Base-by-base conservation (phyloP, 2,888 invertebrate species). In the Cantharis rufa region DNA sequence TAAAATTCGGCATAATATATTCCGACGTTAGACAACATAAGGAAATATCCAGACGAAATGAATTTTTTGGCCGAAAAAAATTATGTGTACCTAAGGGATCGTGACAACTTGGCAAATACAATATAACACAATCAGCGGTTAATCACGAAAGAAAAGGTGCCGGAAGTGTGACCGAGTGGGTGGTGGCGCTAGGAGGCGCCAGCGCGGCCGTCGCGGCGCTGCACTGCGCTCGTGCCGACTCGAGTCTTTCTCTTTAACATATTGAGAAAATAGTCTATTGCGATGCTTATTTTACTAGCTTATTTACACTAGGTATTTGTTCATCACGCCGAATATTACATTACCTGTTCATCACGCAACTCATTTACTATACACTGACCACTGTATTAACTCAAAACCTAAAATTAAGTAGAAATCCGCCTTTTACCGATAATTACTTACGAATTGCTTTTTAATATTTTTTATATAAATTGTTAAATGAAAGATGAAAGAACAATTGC, bases 181-280 rank as follows among this genome's bases (percentile, higher is more conserved):
- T 84, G 85, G 86, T 81, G 83, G 85, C 83, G 85, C 86, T 84
- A 86, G 86, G 86, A 85, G 86, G 85, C 86, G 86, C 86, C 86
- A 84, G 85, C 85, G 82, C 86, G 83, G 84, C 82, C 86, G 84
- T 86, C 86, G 83, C 85, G 84, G 82, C 85, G 84, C 84, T 84
- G 85, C 84, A 86, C 84, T 84, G 84, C 85, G 83, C 81, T 83
- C 83, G 84, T 81, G 81, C 77, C 81, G 75, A 74, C 78, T 69
- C 73, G 78, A 76, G 78, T 70, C 75, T 75, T 75, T 76, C 76
- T 62, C 78, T 70, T 78, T 69, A 64, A 73, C 78, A 78, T 68
- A 70, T 68, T 63, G 71, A 78, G 76, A 76, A 78, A 76, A 74
- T 78, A 71, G 71, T 78, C 78, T 78, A 76, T 74, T 73, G 24